These are phyloP conservation scores for Oophaga sylvatica DNA, from an alignment of 2,797 vertebrate genomes.

Conservation along the genomic window DNA sequence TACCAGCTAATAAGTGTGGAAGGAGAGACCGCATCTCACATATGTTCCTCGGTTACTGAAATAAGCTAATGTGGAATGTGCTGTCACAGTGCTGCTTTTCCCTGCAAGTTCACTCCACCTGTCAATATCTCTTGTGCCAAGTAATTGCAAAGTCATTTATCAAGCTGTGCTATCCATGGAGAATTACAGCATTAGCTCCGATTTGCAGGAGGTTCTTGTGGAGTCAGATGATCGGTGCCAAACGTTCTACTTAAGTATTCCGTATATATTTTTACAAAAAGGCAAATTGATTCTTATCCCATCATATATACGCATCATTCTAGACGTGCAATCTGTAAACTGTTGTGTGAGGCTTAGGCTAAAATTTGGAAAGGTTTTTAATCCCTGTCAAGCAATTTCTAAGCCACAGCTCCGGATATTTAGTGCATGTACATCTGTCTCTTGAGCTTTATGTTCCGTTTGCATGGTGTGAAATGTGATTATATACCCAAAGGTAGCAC, in stretches of 20 bases:
- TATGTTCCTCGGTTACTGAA: conserved; percentile 23
- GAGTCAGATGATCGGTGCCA: neutral
- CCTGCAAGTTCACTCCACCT: conserved; percentile 38
- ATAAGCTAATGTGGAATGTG: conserved; percentile 11
- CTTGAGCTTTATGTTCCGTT: conserved; percentile 30
- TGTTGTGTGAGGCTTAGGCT: neutral
- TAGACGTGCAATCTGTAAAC: neutral
- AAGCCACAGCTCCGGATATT: conserved; percentile 34
- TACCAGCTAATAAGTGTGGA: neutral
- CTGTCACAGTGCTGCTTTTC: conserved; percentile 19
- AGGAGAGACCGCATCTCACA: neutral
- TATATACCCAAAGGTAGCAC: conserved; percentile 53
- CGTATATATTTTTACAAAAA: neutral
- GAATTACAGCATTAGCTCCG: conserved; percentile 11
- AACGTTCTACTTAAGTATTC: neutral
- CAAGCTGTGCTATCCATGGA: conserved; percentile 24
- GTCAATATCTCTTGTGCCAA: conserved; percentile 42
- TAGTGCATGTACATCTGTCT: conserved; percentile 23
- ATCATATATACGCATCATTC: neutral
- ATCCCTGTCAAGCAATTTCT: conserved; percentile 22
- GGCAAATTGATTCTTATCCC: neutral
- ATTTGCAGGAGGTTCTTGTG: neutral
- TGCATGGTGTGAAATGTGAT: conserved; percentile 52
- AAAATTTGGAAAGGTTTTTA: conserved; percentile 12
- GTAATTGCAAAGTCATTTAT: conserved; percentile 35